These are phyloP conservation scores for Actenoides lindsayi DNA, from an alignment of 2,113 vertebrate species.

Conservation along the genomic window DNA sequence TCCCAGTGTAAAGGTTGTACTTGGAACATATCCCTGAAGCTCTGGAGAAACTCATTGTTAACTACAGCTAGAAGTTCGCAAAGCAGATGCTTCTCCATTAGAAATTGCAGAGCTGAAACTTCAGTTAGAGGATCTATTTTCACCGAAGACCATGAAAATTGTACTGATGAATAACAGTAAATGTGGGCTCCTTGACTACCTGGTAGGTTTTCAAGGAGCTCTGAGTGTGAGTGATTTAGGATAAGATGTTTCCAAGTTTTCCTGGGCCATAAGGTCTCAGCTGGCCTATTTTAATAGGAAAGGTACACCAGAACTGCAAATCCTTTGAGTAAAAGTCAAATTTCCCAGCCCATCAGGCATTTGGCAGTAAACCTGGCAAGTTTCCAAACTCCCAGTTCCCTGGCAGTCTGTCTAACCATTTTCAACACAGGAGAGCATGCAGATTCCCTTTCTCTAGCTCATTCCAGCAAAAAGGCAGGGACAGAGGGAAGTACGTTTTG, in stretches of 20 bases:
- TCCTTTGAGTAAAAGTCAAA: neutral
- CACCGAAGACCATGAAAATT: neutral
- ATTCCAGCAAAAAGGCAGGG: neutral
- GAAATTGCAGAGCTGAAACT: neutral
- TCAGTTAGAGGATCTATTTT: neutral
- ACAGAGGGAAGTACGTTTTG: neutral
- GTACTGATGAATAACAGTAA: neutral
- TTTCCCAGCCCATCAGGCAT: neutral
- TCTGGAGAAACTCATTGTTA: neutral
- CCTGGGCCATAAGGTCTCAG: neutral
- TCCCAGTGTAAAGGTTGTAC: neutral
- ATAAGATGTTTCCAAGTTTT: neutral
- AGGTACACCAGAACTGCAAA: neutral
- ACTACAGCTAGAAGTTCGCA: neutral
- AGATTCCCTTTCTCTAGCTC: neutral
- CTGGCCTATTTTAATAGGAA: neutral
- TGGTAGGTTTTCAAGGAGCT: neutral
- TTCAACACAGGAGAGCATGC: accelerated
- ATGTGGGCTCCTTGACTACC: neutral
- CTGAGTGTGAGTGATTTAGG: neutral
- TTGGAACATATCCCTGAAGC: neutral
- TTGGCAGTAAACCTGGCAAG: neutral
- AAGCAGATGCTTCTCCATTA: neutral
- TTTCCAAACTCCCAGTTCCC: neutral
- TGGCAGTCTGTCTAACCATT: neutral